A percentile compares a stretch with the other conserved stretches of the same genome.
Conservation (phyloP, 2,797 vertebrate genomes). For the Gymnothorax reevesii region DNA sequence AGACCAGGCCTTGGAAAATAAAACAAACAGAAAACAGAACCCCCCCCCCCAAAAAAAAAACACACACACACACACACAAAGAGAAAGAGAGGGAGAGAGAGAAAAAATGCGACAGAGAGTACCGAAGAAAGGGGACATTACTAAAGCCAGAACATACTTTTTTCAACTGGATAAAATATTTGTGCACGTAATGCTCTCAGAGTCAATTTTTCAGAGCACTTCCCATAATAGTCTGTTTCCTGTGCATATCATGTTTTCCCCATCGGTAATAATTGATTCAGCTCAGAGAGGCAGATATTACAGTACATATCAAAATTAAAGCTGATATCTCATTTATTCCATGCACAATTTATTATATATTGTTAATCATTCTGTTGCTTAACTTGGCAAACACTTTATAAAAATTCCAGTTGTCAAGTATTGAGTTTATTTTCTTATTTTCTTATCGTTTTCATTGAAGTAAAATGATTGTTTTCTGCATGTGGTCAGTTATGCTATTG, state of each 20-base stretch:
- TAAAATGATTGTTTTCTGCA: conserved; percentile 53
- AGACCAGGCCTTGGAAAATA: conserved; percentile 60
- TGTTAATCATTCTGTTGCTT: conserved; percentile 41
- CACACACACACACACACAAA: conserved; percentile 44
- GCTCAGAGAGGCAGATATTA: neutral
- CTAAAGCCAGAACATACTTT: neutral
- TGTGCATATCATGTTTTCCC: neutral
- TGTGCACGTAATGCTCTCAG: neutral
- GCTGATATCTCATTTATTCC: conserved; percentile 12
- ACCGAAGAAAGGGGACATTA: conserved; percentile 25
- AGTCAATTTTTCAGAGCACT: neutral
- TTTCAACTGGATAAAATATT: neutral
- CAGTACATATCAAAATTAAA: conserved; percentile 38
- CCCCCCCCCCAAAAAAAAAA: conserved; percentile 31
- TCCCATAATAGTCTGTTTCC: neutral
- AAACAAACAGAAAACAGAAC: conserved; percentile 59
- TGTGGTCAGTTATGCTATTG: conserved; percentile 70
- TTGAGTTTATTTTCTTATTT: conserved; percentile 50
- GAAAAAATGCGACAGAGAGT: conserved; percentile 9
- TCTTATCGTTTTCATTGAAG: conserved; percentile 64
- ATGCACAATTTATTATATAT: conserved; percentile 47
- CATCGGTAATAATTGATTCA: conserved; percentile 1
- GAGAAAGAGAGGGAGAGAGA: conserved; percentile 22
- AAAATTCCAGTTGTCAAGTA: conserved; percentile 52
- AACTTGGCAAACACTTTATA: conserved; percentile 52